Percentiles rank a stretch among this genome's conserved stretches.
These are phyloP conservation scores for Sula dactylatra DNA, from an alignment of 2,113 vertebrate genomes.

Conservation along the genomic window DNA sequence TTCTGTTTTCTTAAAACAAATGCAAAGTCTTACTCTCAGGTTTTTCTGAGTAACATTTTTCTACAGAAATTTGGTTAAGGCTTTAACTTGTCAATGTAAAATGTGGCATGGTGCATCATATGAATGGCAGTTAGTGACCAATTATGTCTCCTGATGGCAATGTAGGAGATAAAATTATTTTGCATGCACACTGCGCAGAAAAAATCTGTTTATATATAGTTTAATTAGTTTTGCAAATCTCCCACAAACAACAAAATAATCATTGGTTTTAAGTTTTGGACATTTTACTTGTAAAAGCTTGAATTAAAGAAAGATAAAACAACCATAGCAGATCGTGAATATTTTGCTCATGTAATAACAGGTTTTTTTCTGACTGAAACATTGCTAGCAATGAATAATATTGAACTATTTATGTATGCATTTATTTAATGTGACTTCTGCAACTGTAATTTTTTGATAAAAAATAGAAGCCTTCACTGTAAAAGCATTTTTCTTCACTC, in stretches of 20 bases:
- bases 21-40: not conserved
- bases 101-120: not conserved
- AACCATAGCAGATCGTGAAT: not conserved
- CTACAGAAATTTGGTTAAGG: not conserved
- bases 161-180: not conserved
- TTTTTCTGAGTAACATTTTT: not conserved
- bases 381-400: not conserved
- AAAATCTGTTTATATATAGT: not conserved
- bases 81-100: not conserved
- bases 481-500: not conserved
- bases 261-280: not conserved
- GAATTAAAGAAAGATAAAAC: not conserved
- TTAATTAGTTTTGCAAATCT: not conserved
- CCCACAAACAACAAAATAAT: not conserved
- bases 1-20: not conserved
- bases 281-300: not conserved
- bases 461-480: not conserved
- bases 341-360: not conserved
- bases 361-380: not conserved
- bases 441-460: not conserved
- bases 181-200: not conserved
- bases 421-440: not conserved
- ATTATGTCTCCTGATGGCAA: not conserved
- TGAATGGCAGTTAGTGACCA: not conserved
- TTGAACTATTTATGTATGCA: not conserved